Percentiles rank a stretch among this genome's conserved stretches.
These are phyloP conservation scores for Larimichthys crocea DNA, from an alignment of 2,113 vertebrate species.

Conservation along the genomic window DNA sequence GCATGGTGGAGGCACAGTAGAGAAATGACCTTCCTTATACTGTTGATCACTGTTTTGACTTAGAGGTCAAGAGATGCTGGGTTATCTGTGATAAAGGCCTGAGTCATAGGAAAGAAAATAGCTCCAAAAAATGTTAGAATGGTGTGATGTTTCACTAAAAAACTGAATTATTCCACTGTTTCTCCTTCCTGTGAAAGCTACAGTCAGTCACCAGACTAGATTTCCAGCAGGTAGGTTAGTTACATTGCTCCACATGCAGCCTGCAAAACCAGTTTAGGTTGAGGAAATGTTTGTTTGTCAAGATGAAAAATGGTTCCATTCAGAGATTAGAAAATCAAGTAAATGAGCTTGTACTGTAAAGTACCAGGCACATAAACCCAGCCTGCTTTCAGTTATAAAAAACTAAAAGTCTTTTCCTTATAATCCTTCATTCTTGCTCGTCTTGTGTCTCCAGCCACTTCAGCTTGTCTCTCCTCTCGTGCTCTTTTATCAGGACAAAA, in stretches of 20 bases:
- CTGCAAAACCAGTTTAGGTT: constrained; percentile 55
- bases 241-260: constrained; percentile 18
- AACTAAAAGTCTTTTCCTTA: neutral
- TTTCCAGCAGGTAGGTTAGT: constrained; percentile 13
- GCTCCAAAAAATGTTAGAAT: neutral
- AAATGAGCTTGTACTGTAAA: neutral
- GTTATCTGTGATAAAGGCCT: constrained; percentile 8
- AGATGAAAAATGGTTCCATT: constrained; percentile 19
- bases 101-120: neutral
- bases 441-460: constrained; percentile 6
- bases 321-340: neutral
- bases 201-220: neutral
- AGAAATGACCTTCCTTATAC: neutral
- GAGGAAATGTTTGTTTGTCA: neutral
- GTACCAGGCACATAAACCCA: too few species aligned
- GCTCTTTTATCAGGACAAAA: constrained; percentile 41
- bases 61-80: neutral
- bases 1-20: constrained; percentile 80
- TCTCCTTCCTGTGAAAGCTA: neutral
- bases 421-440: neutral
- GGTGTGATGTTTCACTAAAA: neutral
- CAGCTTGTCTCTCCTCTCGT: neutral
- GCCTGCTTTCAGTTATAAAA: neutral
- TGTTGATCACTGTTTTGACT: constrained; percentile 23
- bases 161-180: neutral